These are phyloP conservation scores for Liparis tanakae DNA, from an alignment of 2,797 vertebrate genomes.

Conservation along the genomic window DNA sequence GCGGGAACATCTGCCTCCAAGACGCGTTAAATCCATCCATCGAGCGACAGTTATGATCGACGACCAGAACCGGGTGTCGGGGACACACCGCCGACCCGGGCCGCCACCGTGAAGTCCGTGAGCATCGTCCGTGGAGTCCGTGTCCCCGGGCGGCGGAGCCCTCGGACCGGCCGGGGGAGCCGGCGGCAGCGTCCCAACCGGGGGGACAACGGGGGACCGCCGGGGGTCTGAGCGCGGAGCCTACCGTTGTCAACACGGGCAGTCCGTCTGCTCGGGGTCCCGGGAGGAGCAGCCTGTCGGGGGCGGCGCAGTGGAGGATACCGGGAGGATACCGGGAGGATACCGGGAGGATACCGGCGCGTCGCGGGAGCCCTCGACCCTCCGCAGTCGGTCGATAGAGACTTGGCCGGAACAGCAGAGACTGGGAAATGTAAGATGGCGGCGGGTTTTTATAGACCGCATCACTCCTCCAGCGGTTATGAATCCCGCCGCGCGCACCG, in stretches of 20 bases:
- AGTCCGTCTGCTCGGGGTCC: constrained; percentile 75
- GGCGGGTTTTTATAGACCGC: constrained; percentile 80
- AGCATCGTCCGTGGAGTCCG: not conserved
- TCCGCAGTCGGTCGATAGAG: constrained; percentile 17
- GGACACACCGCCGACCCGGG: not conserved
- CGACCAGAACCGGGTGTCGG: not conserved
- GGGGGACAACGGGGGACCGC: constrained; percentile 38
- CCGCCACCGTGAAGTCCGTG: not conserved
- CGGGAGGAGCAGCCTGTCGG: constrained; percentile 59
- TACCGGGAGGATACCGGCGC: constrained; percentile 49
- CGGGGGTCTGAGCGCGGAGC: constrained; percentile 59
- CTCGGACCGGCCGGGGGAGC: constrained; percentile 56
- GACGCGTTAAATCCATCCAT: not conserved
- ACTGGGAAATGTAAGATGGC: constrained; percentile 87
- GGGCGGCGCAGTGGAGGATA: constrained; percentile 63
- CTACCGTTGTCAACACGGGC: constrained; percentile 81
- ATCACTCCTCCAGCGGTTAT: constrained; percentile 72
- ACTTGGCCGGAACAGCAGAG: constrained; percentile 58
- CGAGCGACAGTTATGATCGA: not conserved
- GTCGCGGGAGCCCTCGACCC: constrained; percentile 75
- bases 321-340: constrained; percentile 44
- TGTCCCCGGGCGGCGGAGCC: constrained; percentile 46
- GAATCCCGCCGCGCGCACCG: constrained; percentile 80
- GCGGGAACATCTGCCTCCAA: not conserved
- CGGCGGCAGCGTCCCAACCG: constrained; percentile 61